phyloP scores from a whole-genome alignment of 2,797 vertebrate genomes.

The Danio albolineatus region DNA sequence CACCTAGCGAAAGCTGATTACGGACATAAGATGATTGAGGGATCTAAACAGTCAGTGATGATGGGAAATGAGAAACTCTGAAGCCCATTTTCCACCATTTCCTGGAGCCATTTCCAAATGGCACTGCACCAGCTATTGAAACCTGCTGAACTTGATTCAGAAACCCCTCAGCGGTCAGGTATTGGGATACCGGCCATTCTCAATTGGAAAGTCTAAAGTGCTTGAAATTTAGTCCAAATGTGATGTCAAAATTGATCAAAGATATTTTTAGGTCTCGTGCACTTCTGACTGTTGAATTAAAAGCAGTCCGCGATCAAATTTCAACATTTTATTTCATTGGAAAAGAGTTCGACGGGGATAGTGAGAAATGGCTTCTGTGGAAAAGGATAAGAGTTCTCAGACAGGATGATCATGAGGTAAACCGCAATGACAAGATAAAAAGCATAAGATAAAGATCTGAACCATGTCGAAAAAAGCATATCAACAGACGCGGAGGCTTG shows the following conservation, averaged over 20 bases:
- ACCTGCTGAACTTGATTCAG: conserved; percentile 16
- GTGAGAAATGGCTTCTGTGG: background rate
- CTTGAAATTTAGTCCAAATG: background rate
- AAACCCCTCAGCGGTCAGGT: background rate
- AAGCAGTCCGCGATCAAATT: background rate
- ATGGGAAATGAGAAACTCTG: background rate
- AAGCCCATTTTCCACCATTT: conserved; percentile 15
- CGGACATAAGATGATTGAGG: conserved; percentile 11
- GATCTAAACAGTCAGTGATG: background rate
- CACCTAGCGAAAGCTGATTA: conserved; percentile 23
- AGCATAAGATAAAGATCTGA: conserved; percentile 27
- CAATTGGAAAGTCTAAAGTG: background rate
- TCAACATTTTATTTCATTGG: background rate
- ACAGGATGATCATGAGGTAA: conserved; percentile 24
- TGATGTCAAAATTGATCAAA: background rate
- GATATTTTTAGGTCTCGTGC: background rate
- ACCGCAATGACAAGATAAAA: conserved; percentile 37
- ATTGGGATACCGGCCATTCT: background rate
- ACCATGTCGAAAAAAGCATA: background rate
- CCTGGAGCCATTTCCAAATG: background rate
- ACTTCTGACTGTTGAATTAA: background rate
- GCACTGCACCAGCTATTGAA: background rate
- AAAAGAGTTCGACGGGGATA: background rate
- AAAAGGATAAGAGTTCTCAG: background rate
- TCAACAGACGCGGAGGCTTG: background rate